Conservation (phyloP, 2,888 invertebrate genomes). For the Mactromeris polynyma region DNA sequence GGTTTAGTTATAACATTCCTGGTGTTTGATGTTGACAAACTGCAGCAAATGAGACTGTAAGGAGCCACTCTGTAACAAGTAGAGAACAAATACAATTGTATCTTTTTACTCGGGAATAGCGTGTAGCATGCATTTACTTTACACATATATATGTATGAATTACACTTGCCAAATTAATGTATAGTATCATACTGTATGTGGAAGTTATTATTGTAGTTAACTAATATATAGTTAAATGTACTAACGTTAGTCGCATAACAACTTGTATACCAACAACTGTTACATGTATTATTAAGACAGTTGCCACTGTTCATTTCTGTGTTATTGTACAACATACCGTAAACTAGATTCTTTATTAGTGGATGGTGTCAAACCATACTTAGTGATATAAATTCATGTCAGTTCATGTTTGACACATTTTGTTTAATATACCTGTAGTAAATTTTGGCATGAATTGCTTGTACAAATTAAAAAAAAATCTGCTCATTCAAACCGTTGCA, state of each 20-base stretch:
- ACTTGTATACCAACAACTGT: background rate
- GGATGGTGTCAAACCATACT: background rate
- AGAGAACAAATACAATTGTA: slow-evolving; percentile 36
- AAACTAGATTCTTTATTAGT: background rate
- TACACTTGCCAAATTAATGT: slow-evolving; percentile 31
- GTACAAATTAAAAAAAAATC: no score
- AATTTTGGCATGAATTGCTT: no score
- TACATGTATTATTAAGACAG: background rate
- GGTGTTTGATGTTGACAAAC: slow-evolving; percentile 15
- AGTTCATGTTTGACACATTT: no score
- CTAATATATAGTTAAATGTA: slow-evolving; percentile 5
- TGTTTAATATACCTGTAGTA: no score
- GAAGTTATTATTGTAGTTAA: background rate
- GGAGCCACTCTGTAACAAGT: slow-evolving; percentile 35
- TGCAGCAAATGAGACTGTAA: slow-evolving; percentile 2
- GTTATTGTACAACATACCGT: background rate
- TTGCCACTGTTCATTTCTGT: background rate
- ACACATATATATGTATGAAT: slow-evolving; percentile 48
- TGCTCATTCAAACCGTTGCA: no score
- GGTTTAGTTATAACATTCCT: no score
- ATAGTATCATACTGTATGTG: slow-evolving; percentile 4
- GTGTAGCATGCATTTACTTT: slow-evolving; percentile 59
- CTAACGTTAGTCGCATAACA: background rate
- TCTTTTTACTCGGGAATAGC: slow-evolving; percentile 56
- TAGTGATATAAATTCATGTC: background rate